Percentiles rank a stretch among this genome's conserved stretches.
phyloP scores from a whole-genome alignment of 53 echinoderm and acorn worm species.

The Echinometra lucunter region DNA sequence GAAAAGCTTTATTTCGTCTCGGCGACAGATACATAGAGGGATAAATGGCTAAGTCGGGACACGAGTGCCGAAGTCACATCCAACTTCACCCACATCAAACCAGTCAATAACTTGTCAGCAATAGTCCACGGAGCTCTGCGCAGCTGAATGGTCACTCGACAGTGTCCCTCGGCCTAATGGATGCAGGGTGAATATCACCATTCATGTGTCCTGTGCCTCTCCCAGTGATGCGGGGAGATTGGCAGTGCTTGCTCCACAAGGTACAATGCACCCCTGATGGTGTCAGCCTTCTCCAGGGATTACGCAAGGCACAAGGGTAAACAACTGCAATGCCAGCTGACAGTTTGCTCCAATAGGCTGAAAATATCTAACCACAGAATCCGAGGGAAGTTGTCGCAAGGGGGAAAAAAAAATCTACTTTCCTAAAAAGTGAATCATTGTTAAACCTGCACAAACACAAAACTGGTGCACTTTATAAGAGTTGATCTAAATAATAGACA shows the following conservation, averaged over 20 bases:
- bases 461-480: neutral
- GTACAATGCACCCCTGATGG: neutral
- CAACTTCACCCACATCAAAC: neutral
- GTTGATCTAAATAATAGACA: neutral
- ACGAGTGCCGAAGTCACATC: constrained; percentile 20
- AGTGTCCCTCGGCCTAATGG: neutral
- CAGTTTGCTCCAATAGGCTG: neutral
- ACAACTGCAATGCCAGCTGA: constrained; percentile 29
- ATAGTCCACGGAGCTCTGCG: neutral
- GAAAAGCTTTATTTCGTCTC: neutral
- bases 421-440: neutral
- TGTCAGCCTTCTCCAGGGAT: neutral
- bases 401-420: neutral
- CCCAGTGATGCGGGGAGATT: constrained; percentile 6
- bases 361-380: neutral
- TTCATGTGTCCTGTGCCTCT: neutral
- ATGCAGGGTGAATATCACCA: neutral
- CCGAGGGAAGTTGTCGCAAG: neutral
- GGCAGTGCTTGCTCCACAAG: neutral
- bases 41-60: neutral
- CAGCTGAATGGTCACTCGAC: constrained; percentile 42
- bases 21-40: neutral
- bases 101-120: neutral
- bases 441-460: neutral
- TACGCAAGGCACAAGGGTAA: constrained; percentile 28